A percentile compares a stretch with the other conserved stretches of the same genome.
Conservation (phyloP, 2,797 vertebrate species). For the Cossypha polioptera region DNA sequence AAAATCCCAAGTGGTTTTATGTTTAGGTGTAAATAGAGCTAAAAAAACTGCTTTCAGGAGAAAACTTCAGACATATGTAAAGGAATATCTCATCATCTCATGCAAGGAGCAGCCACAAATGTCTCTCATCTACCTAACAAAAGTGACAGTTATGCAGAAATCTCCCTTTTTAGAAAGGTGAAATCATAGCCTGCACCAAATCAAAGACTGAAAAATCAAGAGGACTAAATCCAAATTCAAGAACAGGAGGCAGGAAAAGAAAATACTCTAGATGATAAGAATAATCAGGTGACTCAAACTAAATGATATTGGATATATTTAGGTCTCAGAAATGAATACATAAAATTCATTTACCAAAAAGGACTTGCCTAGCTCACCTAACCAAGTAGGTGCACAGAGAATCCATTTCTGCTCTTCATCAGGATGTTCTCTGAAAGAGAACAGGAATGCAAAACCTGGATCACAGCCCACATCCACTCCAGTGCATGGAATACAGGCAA, state of each 20-base stretch:
- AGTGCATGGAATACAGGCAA: not conserved
- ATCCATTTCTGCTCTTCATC: not conserved
- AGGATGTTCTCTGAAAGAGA: not conserved
- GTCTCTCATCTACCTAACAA: not conserved
- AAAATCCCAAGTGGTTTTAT: not conserved
- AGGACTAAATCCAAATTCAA: not conserved
- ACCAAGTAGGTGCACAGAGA: accelerated
- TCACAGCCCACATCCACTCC: not conserved
- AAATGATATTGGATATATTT: not conserved
- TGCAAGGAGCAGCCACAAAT: not conserved
- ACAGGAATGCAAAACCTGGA: not conserved
- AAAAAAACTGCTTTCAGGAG: not conserved
- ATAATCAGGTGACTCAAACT: not conserved
- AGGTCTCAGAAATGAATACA: not conserved
- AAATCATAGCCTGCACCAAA: not conserved
- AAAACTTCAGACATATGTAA: not conserved
- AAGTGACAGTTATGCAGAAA: not conserved
- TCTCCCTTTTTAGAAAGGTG: not conserved
- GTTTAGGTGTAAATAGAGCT: not conserved
- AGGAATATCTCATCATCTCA: not conserved
- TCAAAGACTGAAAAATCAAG: not conserved
- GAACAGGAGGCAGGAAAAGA: not conserved
- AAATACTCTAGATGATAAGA: not conserved
- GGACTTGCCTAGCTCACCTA: not conserved
- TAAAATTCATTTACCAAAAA: not conserved